Evolutionary conservation across 2,113 vertebrate genomes (phyloP).

Genomic region (Porphyrio hochstetteri): DNA sequence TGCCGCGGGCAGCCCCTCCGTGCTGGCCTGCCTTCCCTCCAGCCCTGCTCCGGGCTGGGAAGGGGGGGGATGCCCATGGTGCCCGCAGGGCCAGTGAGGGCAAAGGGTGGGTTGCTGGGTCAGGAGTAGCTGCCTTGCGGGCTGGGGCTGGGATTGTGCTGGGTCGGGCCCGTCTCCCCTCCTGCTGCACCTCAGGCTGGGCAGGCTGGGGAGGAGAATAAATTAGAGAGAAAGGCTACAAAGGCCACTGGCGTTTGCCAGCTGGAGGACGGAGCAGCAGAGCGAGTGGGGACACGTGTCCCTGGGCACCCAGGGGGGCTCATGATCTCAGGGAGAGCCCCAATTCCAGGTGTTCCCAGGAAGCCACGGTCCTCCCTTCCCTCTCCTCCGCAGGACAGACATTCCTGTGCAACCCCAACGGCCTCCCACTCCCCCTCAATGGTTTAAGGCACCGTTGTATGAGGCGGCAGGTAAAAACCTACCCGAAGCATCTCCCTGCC

Average conservation of each 20-base stretch:
- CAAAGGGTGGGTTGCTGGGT: neutral
- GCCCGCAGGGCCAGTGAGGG: neutral
- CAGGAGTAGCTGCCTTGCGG: neutral
- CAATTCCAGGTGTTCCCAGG: neutral
- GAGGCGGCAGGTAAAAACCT: conserved; percentile 69
- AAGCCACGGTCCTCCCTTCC: neutral
- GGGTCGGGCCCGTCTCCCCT: neutral
- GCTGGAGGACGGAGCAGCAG: conserved; percentile 27
- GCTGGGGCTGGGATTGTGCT: neutral
- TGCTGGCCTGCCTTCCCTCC: neutral
- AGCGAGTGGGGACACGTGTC: neutral
- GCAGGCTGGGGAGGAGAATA: conserved; percentile 28
- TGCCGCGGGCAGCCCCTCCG: neutral
- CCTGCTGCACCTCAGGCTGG: conserved; percentile 13
- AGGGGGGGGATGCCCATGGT: neutral
- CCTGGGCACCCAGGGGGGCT: neutral
- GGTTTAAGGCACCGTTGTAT: conserved; percentile 79
- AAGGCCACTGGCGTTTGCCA: conserved; percentile 45
- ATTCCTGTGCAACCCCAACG: neutral
- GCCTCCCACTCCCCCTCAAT: conserved; percentile 60
- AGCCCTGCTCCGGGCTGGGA: neutral
- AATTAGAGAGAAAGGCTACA: conserved; percentile 52
- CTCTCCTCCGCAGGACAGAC: neutral
- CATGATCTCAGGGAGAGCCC: neutral
- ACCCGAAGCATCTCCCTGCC: neutral